These are phyloP conservation scores for Formica aserva DNA, from an alignment of 2,888 invertebrate species.

Conservation along the genomic window DNA sequence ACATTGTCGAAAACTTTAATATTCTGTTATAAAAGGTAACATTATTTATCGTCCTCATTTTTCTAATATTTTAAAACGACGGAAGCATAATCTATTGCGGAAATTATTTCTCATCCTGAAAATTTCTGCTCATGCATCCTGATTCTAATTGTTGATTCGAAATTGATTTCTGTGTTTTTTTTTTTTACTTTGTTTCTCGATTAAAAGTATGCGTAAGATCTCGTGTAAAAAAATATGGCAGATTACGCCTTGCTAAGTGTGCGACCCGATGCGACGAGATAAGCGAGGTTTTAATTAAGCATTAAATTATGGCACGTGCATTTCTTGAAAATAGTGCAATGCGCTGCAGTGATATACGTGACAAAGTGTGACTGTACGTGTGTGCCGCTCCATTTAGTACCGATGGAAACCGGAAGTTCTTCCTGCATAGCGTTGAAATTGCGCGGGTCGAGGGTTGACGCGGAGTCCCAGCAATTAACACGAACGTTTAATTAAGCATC, in stretches of 20 bases:
- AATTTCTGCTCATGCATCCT: not conserved
- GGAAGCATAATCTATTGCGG: not conserved
- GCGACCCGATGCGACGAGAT: constrained; percentile 4
- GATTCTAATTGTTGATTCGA: not conserved
- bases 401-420: constrained; percentile 75
- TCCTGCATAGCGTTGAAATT: constrained; percentile 67
- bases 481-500: constrained; percentile 84
- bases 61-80: not conserved
- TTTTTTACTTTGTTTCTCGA: not conserved
- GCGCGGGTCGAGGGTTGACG: constrained; percentile 77
- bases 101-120: not conserved
- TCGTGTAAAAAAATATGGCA: not conserved
- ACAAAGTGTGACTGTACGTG: constrained; percentile 63
- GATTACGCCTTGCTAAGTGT: not conserved
- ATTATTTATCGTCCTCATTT: constrained; percentile 26
- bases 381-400: constrained; percentile 64
- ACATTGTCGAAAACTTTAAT: constrained; percentile 23
- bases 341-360: constrained; percentile 39
- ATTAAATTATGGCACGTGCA: constrained; percentile 44
- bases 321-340: constrained; percentile 48
- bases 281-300: constrained; percentile 40
- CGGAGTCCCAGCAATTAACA: constrained; percentile 83
- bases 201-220: not conserved
- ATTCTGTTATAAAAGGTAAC: constrained; percentile 1
- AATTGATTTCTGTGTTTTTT: not conserved